Evolutionary conservation across 2,797 vertebrate genomes (phyloP), one percentile per base, ranked within the genome.

Genomic region (Tenualosa thibaudeaui): DNA sequence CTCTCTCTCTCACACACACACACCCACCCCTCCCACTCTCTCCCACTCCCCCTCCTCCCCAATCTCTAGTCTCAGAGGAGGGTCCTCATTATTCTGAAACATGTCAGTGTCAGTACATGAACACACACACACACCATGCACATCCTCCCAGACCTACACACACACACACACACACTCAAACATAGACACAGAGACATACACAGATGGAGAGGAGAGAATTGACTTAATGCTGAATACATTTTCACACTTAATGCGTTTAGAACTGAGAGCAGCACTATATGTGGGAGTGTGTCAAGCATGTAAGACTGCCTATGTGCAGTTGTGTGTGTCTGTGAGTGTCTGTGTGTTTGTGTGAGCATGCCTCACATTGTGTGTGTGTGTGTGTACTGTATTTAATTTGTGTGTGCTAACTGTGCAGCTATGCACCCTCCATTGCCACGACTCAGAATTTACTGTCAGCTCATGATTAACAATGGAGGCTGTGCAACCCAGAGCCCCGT

Each of bases 11-110:
- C n/a, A 10, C 2, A 26, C n/a, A 26, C 9, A 31, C 31, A 31
- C 31, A 31, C 31, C 0, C 56, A 5, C 22, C 10, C 2, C 51
- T 53, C 51, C 9, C 51, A 2, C 13, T 53, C 51, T 53, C 7
- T 53, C 10, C 10, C 10, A 10, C 6, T 53, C 51, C 19, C 54
- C 19, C 54, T 56, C 54, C 19, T 6, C 22, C 22, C 3, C 15
- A 19, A 15, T 56, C 54, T 22, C 54, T 17, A 53, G 51, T 53
- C 51, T 53, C 51, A 13, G 51, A 53, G 91, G 91, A 94, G 91
- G 88, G 90, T 92, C 89, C 93, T 95, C 93, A 94, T 95, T 95
- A 95, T 94, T 93, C 93, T 91, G 91, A 91, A 93, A 92, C 93
- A 92, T 93, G 92, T 91, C 92, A 93, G 93, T 92, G 90, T 0